Percentiles rank a stretch among this genome's conserved stretches.
Conservation (phyloP, 2,797 vertebrate species). For the Chaetophractus vellerosus region DNA sequence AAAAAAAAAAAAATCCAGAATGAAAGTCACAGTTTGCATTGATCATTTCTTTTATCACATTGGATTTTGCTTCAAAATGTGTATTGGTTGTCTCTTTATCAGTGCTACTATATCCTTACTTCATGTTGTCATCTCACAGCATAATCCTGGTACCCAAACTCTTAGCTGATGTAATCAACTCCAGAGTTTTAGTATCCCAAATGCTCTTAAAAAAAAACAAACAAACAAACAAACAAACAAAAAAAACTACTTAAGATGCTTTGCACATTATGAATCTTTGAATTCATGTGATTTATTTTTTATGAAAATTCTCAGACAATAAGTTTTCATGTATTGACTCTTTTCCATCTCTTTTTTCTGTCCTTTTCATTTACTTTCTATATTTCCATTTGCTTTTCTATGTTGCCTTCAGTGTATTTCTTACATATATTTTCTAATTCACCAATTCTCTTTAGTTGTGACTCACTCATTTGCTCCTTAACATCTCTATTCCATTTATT, state of each 20-base stretch:
- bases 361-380: background rate
- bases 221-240: too few species aligned
- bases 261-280: background rate
- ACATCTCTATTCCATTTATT: background rate
- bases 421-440: conserved; percentile 9
- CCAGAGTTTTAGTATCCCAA: background rate
- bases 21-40: background rate
- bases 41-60: background rate
- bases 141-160: background rate
- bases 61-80: conserved; percentile 5
- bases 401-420: background rate
- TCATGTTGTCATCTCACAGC: background rate
- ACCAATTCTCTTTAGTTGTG: conserved; percentile 11
- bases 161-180: background rate
- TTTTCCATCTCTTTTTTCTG: background rate
- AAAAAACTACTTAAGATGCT: background rate
- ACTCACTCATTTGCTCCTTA: conserved; percentile 1
- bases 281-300: background rate
- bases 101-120: background rate
- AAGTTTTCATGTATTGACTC: background rate
- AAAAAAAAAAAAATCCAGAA: background rate
- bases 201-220: background rate
- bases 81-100: background rate
- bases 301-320: background rate
- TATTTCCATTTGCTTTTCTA: background rate